Evolutionary conservation across 2,113 vertebrate genomes (phyloP).

Genomic region (Macrotis lagotis): DNA sequence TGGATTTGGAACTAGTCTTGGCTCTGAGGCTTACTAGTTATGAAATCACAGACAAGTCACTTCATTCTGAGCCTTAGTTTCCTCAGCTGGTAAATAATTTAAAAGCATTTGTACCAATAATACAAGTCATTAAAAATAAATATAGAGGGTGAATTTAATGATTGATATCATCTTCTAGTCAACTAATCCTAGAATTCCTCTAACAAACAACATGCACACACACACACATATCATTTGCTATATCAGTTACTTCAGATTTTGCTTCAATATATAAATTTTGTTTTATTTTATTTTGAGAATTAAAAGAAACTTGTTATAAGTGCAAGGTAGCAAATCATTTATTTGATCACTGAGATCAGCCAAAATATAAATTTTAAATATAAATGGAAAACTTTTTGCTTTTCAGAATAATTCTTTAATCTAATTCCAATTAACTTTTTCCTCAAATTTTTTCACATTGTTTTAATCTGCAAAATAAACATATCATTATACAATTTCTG

Average conservation of each 20-base stretch:
- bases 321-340: not conserved
- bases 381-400: not conserved
- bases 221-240: not conserved
- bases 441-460: not conserved
- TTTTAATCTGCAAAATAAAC: constrained; percentile 23
- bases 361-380: constrained; percentile 35
- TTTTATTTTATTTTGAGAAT: not conserved
- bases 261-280: constrained; percentile 12
- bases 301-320: not conserved
- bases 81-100: not conserved
- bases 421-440: constrained; percentile 29
- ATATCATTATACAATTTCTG: not conserved
- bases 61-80: not conserved
- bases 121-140: not conserved
- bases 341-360: not conserved
- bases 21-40: not conserved
- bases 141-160: not conserved
- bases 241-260: not conserved
- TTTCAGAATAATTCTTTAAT: constrained; percentile 27
- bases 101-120: not conserved
- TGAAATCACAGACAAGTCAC: not conserved
- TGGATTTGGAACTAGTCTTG: not conserved
- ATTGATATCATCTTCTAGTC: constrained; percentile 17
- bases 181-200: constrained; percentile 35
- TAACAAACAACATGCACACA: not conserved